Evolutionary conservation across 2,797 vertebrate genomes (phyloP).

Genomic region (Cyprinodon diabolis): DNA sequence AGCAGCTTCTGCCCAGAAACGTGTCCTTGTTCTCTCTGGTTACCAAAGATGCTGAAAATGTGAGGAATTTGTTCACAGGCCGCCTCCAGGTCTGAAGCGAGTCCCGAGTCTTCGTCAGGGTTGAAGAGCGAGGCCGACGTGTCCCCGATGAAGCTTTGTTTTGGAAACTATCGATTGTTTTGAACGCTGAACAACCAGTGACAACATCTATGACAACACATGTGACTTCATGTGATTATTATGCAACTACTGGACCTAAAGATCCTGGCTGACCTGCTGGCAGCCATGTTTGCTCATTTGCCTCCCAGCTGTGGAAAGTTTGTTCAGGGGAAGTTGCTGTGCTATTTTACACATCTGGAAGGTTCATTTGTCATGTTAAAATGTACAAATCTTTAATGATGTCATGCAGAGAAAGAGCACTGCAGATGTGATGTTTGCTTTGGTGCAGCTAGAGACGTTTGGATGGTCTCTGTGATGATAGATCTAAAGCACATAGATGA

Average conservation of each 20-base stretch:
- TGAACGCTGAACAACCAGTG: background rate
- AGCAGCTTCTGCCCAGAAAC: background rate
- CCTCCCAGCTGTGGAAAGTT: constrained; percentile 3
- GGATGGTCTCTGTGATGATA: background rate
- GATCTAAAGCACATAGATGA: background rate
- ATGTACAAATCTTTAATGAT: background rate
- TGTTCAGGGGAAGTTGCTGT: background rate
- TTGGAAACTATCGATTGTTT: constrained; percentile 29
- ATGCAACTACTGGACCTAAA: background rate
- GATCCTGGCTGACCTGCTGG: background rate
- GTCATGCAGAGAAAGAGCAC: background rate
- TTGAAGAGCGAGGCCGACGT: background rate
- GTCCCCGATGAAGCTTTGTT: background rate
- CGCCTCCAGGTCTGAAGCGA: background rate
- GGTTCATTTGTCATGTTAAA: background rate
- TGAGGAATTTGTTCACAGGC: background rate
- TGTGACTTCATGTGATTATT: background rate
- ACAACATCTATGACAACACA: constrained; percentile 10
- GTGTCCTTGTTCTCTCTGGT: background rate
- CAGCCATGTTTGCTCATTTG: background rate
- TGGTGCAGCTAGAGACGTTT: background rate
- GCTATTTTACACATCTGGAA: background rate
- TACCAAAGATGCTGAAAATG: background rate
- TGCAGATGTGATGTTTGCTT: background rate
- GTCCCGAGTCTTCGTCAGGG: background rate